Evolutionary conservation across 2,797 vertebrate species (phyloP), one percentile per base, ranked within the genome.

Genomic region (Phoeniculus purpureus): DNA sequence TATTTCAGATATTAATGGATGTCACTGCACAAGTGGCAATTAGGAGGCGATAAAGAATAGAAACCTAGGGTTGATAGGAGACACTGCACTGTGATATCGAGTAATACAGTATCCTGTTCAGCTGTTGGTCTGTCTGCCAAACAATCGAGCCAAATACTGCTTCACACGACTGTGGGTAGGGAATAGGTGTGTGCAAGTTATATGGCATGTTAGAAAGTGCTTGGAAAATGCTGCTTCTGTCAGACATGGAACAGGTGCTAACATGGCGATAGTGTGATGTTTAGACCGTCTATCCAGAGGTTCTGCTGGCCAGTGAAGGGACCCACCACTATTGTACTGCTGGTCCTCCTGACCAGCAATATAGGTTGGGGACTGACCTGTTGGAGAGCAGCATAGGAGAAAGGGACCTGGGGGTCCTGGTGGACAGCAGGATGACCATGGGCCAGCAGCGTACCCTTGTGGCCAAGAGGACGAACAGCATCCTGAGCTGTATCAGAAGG

Each of bases 241-340:
- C 26, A 73, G n/a, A 62, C 12, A 29, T 76, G 29, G 59, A 56
- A 56, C 32, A 82, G 4, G 20, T 37, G 29, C 29, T 52, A 20
- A 22, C 27, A 12, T 25, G 3, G 19, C 29, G 21, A 71, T 51
- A n/a, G n/a, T n/a, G n/a, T n/a, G n/a, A n/a, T n/a, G n/a, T n/a
- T n/a, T n/a, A n/a, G n/a, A 58, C 8, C 6, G 12, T 71, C n/a
- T 58, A 31, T 37, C 10, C 29, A 23, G 32, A 6, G 77, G 16
- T 82, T 18, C 48, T 62, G 4, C 13, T 71, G 65, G 3, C 7
- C 25, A 47, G 59, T 48, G 50, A 82, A 58, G 6, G 2, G 3
- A 60, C 13, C 0, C 3, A 71, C 31, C 25, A 56, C 3, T 52
- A 50, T 3, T 2, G 5, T 2, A 32, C 18, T 18, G 12, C 22